phyloP scores from a whole-genome alignment of 2,113 vertebrate genomes.

The Calyptommatus sinebrachiatus region DNA sequence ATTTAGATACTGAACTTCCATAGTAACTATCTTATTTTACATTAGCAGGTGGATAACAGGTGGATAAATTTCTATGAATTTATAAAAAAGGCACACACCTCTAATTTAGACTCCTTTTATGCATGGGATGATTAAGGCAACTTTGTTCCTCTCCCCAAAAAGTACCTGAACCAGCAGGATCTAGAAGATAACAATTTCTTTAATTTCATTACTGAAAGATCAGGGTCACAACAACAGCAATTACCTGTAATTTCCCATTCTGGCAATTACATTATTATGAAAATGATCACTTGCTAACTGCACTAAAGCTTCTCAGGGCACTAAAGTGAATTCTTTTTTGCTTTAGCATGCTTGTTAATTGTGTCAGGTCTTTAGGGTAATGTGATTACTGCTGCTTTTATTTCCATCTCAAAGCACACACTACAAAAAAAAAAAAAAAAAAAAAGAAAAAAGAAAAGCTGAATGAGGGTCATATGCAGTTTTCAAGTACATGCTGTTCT shows the following conservation, averaged over 20 bases:
- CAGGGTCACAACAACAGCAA: constrained; percentile 66
- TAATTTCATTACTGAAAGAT: constrained; percentile 62
- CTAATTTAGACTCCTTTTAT: constrained; percentile 2
- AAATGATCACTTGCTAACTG: constrained; percentile 59
- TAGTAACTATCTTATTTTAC: background rate
- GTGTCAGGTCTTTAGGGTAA: constrained; percentile 54
- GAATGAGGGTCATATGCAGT: constrained; percentile 1
- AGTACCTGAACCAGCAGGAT: constrained; percentile 17
- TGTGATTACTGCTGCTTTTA: constrained; percentile 41
- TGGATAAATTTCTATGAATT: background rate
- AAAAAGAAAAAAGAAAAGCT: background rate
- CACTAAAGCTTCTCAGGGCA: constrained; percentile 56
- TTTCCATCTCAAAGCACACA: constrained; percentile 32
- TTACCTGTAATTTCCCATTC: constrained; percentile 62
- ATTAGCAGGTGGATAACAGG: background rate
- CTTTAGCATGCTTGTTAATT: constrained; percentile 52
- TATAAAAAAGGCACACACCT: fast-evolving
- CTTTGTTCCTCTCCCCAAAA: background rate
- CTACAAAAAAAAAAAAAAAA: background rate
- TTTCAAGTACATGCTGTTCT: constrained; percentile 24
- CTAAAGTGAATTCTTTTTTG: constrained; percentile 51
- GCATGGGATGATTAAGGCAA: constrained; percentile 34
- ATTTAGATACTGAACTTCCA: background rate
- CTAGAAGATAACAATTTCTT: constrained; percentile 49
- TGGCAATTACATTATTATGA: constrained; percentile 64